Percentiles rank a stretch among this genome's conserved stretches.
These are phyloP conservation scores for Acleris sparsana DNA, from an alignment of 2,888 invertebrate genomes.

Conservation along the genomic window DNA sequence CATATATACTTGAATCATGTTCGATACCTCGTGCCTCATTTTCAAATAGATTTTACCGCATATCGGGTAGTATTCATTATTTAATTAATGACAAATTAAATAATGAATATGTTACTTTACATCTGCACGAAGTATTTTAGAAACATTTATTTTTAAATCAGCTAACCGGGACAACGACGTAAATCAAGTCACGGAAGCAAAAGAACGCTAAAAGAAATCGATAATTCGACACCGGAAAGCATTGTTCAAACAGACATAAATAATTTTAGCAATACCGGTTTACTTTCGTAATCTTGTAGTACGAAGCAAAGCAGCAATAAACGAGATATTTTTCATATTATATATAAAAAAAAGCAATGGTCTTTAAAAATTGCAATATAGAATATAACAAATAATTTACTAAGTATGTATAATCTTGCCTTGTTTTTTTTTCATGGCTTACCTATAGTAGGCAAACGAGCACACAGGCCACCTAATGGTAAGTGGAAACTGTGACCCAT, in stretches of 20 bases:
- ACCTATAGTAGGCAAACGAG: too few relatives aligned
- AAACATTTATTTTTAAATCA: constrained; percentile 1
- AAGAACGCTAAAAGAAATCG: constrained; percentile 16
- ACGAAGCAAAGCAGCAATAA: neutral
- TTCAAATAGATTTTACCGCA: too few relatives aligned
- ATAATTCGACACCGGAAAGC: constrained; percentile 32
- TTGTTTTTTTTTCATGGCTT: too few relatives aligned
- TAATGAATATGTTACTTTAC: constrained; percentile 2
- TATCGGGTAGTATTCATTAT: too few relatives aligned
- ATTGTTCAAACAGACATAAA: constrained; percentile 9
- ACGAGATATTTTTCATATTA: neutral
- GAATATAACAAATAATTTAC: too few relatives aligned
- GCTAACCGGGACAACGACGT: constrained; percentile 11
- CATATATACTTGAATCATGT: too few relatives aligned
- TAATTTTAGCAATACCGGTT: constrained; percentile 26
- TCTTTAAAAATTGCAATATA: too few relatives aligned
- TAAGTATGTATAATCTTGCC: too few relatives aligned
- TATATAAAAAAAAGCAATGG: neutral
- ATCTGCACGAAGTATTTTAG: neutral
- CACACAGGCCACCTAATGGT: too few relatives aligned
- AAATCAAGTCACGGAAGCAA: constrained; percentile 19
- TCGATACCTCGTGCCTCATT: too few relatives aligned
- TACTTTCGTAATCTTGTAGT: constrained; percentile 19
- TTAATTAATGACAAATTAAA: too few relatives aligned
- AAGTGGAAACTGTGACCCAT: too few relatives aligned